A percentile compares a stretch with the other conserved stretches of the same genome.
Conservation (phyloP, 64 coral and sea anemone genomes). For the Montipora efflorescens region DNA sequence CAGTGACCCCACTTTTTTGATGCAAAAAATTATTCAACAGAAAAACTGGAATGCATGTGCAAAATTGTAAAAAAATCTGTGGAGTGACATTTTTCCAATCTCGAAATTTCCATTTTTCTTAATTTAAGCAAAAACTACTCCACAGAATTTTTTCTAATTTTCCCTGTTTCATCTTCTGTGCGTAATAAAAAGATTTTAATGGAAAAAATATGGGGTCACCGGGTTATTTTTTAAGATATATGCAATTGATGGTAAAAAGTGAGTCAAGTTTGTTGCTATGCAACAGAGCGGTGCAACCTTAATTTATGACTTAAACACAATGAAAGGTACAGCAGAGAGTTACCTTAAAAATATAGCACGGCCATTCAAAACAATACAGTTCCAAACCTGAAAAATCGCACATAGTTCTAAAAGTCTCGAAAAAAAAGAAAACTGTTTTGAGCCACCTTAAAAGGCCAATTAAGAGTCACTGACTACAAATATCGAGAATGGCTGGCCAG, state of each 20-base stretch:
- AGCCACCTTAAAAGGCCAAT: no score
- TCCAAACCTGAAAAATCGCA: background rate
- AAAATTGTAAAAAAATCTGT: background rate
- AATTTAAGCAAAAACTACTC: background rate
- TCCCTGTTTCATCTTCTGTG: background rate
- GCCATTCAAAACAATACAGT: background rate
- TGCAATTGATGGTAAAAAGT: slow-evolving; percentile 20
- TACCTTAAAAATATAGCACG: background rate
- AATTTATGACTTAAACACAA: background rate
- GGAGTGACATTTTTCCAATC: background rate
- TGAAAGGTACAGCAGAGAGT: background rate
- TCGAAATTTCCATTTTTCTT: background rate
- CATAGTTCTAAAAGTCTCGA: background rate
- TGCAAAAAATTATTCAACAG: background rate
- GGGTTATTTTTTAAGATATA: background rate
- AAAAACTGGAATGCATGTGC: background rate
- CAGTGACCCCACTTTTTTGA: background rate
- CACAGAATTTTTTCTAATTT: slow-evolving; percentile 7
- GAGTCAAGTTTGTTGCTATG: background rate
- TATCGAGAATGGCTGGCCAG: no score
- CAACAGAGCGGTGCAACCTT: background rate
- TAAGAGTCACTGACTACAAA: no score
- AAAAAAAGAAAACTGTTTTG: no score
- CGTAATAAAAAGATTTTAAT: slow-evolving; percentile 2
- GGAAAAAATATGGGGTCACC: background rate